Conservation (phyloP, 2,888 invertebrate genomes). For the Chrysomela aeneicollis region DNA sequence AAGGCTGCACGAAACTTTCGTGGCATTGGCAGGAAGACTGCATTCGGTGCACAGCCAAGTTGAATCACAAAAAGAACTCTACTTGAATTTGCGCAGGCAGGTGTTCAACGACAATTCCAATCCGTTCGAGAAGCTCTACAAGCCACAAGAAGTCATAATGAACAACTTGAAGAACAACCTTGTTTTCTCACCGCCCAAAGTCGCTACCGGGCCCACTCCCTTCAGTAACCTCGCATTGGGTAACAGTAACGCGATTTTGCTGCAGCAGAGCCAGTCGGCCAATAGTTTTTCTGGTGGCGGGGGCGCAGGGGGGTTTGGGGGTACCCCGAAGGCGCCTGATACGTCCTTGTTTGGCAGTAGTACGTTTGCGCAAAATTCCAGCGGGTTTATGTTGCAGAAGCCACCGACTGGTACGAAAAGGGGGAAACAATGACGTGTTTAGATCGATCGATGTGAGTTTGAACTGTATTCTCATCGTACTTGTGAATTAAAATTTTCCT, state of each 20-base stretch:
- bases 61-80: constrained; percentile 84
- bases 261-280: constrained; percentile 28
- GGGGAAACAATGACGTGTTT: constrained; percentile 65
- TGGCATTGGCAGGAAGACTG: constrained; percentile 86
- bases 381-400: constrained; percentile 73
- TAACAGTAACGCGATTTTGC: constrained; percentile 54
- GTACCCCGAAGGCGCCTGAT: constrained; percentile 46
- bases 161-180: constrained; percentile 50
- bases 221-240: constrained; percentile 60
- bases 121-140: constrained; percentile 70
- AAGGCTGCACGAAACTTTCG: constrained; percentile 85
- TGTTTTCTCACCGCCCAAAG: constrained; percentile 58
- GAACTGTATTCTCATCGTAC: too few species aligned
- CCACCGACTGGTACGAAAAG: constrained; percentile 74
- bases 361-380: constrained; percentile 33
- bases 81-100: constrained; percentile 80
- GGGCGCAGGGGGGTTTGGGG: constrained; percentile 32
- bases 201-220: constrained; percentile 71
- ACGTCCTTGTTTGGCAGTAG: constrained; percentile 52
- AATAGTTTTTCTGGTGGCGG: constrained; percentile 28
- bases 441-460: too few species aligned
- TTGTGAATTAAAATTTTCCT: too few species aligned
- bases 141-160: constrained; percentile 20
- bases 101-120: constrained; percentile 79
- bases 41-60: constrained; percentile 82